phyloP scores from a whole-genome alignment of 2,113 vertebrate genomes.

The Phoxinus phoxinus region DNA sequence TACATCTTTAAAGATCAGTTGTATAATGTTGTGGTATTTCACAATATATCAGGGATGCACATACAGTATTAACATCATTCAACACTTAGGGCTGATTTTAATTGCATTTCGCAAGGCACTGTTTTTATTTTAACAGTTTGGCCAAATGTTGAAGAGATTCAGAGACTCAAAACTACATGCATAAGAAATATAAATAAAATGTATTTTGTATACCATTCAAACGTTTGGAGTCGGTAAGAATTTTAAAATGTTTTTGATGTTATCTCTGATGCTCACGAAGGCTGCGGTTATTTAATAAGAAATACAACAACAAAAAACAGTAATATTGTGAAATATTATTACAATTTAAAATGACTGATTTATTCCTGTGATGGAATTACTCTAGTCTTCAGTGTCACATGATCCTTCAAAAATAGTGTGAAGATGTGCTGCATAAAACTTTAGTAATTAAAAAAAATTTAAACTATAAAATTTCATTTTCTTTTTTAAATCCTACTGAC shows the following conservation, averaged over 20 bases:
- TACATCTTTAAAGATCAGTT: neutral
- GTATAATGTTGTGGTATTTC: neutral
- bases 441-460: too few species aligned
- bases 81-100: neutral
- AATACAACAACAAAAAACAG: neutral
- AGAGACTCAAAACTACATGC: neutral
- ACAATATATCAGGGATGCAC: neutral
- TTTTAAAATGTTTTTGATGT: neutral
- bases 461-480: too few species aligned
- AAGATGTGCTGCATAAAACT: neutral
- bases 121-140: neutral
- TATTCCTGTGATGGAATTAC: too few species aligned
- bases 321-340: neutral
- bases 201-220: neutral
- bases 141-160: neutral
- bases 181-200: neutral
- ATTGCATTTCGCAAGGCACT: neutral
- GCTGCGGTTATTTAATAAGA: neutral
- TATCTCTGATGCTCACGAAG: neutral
- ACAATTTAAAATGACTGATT: too few species aligned
- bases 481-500: neutral
- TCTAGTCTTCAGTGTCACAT: neutral
- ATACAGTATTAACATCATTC: neutral
- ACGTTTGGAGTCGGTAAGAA: neutral
- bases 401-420: neutral